Conservation (phyloP, 2,113 vertebrate genomes). For the Perca schrenkii region DNA sequence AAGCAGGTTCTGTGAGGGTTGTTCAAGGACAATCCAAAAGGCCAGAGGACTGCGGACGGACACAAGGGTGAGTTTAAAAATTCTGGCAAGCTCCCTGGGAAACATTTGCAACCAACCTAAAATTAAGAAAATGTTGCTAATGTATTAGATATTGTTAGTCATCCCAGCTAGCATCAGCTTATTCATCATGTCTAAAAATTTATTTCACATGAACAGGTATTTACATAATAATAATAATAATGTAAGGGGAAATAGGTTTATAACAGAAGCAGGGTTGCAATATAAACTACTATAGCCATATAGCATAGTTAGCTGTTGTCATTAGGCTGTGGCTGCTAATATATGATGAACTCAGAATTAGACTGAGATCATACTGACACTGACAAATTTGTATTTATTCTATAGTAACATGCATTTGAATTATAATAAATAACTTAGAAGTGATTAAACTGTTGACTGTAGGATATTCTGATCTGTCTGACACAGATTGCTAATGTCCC, state of each 20-base stretch:
- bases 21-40: constrained; percentile 36
- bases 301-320: not conserved
- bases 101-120: not conserved
- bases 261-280: not conserved
- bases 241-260: not conserved
- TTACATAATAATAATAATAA: not conserved
- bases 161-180: not conserved
- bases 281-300: too few relatives aligned
- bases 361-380: too few relatives aligned
- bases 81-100: not conserved
- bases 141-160: not conserved
- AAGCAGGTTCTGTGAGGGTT: constrained; percentile 13
- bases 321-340: not conserved
- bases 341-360: too few relatives aligned
- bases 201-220: not conserved
- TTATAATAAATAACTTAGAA: not conserved
- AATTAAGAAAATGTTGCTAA: not conserved
- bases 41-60: constrained; percentile 8
- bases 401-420: not conserved
- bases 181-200: not conserved
- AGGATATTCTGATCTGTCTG: not conserved
- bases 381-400: too few relatives aligned
- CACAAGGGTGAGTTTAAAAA: not conserved
- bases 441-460: not conserved
- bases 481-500: not conserved